Evolutionary conservation across 1,140 invertebrate genomes (phyloP).

Genomic region (Eueides isabella): DNA sequence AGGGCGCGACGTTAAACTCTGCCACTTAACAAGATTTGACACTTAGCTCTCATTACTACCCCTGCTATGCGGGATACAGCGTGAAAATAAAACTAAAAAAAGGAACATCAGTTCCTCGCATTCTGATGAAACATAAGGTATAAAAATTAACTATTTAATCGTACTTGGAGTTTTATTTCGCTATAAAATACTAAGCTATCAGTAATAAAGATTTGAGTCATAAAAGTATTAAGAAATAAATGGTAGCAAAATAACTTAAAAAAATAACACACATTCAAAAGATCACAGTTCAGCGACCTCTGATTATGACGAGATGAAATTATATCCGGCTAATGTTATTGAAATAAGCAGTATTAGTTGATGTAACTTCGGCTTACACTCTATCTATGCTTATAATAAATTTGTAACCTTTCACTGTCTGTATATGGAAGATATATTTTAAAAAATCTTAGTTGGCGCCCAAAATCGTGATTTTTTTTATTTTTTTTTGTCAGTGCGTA

Average conservation of each 20-base stretch:
- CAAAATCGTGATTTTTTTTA: too few species aligned
- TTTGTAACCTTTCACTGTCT: too few species aligned
- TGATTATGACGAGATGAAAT: constrained; percentile 36
- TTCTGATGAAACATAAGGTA: background rate
- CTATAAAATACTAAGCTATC: constrained; percentile 10
- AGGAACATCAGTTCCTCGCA: background rate
- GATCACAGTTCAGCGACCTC: constrained; percentile 27
- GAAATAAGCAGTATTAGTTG: background rate
- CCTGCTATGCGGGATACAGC: too few species aligned
- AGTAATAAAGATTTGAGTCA: constrained; percentile 13
- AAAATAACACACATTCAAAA: constrained; percentile 18
- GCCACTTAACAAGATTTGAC: too few species aligned
- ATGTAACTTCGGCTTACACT: background rate
- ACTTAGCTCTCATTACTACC: too few species aligned
- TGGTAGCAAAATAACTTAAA: constrained; percentile 15
- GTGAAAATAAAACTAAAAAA: background rate
- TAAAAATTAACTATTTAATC: constrained; percentile 1
- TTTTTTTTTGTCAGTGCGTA: too few species aligned
- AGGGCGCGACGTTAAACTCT: too few species aligned
- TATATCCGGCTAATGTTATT: constrained; percentile 36
- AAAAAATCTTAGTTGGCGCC: too few species aligned
- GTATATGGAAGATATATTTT: too few species aligned
- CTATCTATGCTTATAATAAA: background rate
- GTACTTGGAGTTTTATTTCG: background rate
- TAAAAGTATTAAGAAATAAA: constrained; percentile 18